These are phyloP conservation scores for Eupithecia exiguata DNA, from an alignment of 2,888 invertebrate genomes.

Conservation along the genomic window DNA sequence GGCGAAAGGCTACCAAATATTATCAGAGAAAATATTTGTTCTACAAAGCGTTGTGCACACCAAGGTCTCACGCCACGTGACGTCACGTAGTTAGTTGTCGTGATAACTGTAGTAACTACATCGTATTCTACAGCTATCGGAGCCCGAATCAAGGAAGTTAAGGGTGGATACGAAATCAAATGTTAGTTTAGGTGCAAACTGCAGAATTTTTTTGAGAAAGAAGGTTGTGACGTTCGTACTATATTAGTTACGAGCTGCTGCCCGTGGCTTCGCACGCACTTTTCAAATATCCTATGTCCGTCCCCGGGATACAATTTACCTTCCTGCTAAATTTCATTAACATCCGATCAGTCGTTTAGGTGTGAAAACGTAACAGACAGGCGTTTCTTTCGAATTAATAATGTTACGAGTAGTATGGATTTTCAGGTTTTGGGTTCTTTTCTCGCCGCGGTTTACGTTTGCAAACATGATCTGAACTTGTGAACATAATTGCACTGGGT, in stretches of 20 bases:
- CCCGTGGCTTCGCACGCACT: no score
- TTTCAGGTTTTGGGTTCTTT: no score
- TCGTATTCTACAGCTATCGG: slow-evolving; percentile 24
- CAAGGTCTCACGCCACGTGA: slow-evolving; percentile 22
- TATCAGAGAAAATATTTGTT: slow-evolving; percentile 24
- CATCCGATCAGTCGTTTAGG: no score
- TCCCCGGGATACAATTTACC: no score
- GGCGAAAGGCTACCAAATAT: slow-evolving; percentile 20
- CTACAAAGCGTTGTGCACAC: slow-evolving; percentile 32
- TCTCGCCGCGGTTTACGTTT: not conserved
- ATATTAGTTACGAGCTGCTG: no score
- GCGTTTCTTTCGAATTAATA: no score
- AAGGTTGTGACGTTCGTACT: no score
- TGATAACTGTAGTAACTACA: not conserved
- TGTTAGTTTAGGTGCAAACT: not conserved
- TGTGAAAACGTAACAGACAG: no score
- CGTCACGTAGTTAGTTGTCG: slow-evolving; percentile 29
- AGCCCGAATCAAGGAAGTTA: slow-evolving; percentile 22
- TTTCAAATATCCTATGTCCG: no score
- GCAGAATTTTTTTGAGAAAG: not conserved
- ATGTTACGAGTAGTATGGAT: no score
- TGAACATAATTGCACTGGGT: not conserved
- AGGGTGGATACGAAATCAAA: slow-evolving; percentile 2
- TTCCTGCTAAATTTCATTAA: no score
- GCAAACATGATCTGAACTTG: not conserved